Evolutionary conservation across 2,113 vertebrate genomes (phyloP).

Genomic region (Glaucomys volans): DNA sequence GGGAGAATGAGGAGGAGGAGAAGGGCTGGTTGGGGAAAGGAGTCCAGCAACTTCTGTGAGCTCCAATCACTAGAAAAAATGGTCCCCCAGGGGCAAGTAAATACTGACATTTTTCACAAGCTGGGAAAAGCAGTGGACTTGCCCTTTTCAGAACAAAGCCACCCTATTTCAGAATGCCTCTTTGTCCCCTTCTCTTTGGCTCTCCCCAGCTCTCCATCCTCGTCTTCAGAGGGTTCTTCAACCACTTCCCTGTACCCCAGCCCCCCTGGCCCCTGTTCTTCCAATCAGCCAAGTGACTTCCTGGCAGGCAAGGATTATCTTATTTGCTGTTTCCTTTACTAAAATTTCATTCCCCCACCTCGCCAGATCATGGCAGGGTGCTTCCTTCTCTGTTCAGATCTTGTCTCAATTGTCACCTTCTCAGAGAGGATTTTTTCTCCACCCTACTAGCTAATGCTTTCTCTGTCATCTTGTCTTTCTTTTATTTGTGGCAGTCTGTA

Average conservation of each 20-base stretch:
- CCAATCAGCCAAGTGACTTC: background rate
- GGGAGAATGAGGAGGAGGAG: conserved; percentile 55
- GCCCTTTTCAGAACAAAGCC: conserved; percentile 5
- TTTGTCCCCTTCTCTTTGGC: background rate
- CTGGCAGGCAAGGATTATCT: background rate
- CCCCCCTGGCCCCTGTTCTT: background rate
- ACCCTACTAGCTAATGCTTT: background rate
- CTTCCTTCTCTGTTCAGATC: background rate
- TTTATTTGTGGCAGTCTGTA: background rate
- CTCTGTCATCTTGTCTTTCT: background rate
- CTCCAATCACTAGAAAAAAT: conserved; percentile 59
- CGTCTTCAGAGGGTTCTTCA: background rate
- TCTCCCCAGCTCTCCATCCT: background rate
- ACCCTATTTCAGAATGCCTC: background rate
- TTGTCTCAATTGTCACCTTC: background rate
- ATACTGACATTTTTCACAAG: conserved; percentile 31
- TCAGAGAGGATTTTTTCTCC: background rate
- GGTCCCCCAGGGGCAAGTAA: conserved; percentile 38
- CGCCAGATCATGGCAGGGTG: background rate
- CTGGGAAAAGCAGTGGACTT: conserved; percentile 9
- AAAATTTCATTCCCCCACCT: background rate
- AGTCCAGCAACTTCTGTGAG: conserved; percentile 44
- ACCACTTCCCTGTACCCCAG: background rate
- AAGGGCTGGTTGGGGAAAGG: conserved; percentile 48
- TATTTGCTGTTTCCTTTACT: background rate